Evolutionary conservation across 1,140 invertebrate species (phyloP), one percentile per base, ranked within the genome.

Genomic region (Lepidurus apus): DNA sequence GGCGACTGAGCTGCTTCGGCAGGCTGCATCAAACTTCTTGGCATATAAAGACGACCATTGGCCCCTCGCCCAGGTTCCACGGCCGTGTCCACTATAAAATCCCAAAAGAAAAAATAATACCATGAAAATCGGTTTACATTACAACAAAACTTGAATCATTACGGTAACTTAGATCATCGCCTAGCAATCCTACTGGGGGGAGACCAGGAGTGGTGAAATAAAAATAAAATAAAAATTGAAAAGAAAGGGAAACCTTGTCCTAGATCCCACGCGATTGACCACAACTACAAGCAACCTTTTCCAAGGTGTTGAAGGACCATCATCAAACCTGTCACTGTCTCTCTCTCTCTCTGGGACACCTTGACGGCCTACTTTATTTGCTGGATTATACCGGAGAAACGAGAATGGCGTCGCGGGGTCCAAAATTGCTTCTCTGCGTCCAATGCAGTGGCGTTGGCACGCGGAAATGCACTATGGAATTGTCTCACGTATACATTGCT

Each of bases 21-120:
- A 26, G 76, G n/a, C 10, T 65, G 76, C 76, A 53, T 77, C 44
- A 45, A 79, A 75, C 26, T 75, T 42, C 78, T 65, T 21, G 53
- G 53, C 53, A 65, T 65, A 65, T 65, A 65, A 65, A 79, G 43
- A 17, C 78, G 73, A 13, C 78, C 74, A 7, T 24, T 47, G 21
- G 65, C 77, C 24, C 43, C 26, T 7, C 74, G 73, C 21, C 78
- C 45, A n/a, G 65, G 43, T 43, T 79, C 78, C 43, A 79, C 78
- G 11, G 78, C 74, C 74, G 78, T 79, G 47, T 79, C 78, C 74
- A 79, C 78, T 79, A 13, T 17, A 73, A 65, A 65, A 65, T 65
- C 13, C 21, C 3, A 65, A 65, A 65, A 65, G n/a, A 65, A 13
- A 21, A 65, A 65, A n/a, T 65, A n/a, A 65, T 13, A 6, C 7